Conservation (phyloP, 2,888 invertebrate genomes). For the Meteorus cinctellus region DNA sequence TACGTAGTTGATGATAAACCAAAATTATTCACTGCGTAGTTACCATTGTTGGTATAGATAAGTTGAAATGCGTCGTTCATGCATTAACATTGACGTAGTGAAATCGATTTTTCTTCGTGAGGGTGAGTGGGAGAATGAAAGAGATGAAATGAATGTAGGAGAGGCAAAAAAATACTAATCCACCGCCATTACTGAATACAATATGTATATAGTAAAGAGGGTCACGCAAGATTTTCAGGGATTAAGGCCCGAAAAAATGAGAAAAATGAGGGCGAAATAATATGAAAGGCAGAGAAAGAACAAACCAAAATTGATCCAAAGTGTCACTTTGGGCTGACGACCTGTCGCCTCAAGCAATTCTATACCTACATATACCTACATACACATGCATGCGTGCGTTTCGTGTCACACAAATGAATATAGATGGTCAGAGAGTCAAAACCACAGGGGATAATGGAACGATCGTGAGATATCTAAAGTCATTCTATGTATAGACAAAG, state of each 20-base stretch:
- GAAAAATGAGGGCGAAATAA: neutral
- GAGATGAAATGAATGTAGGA: neutral
- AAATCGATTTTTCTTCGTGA: neutral
- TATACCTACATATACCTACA: neutral
- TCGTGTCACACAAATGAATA: conserved; percentile 16
- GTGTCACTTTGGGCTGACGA: neutral
- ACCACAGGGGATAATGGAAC: conserved; percentile 16
- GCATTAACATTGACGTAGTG: neutral
- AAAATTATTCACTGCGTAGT: neutral
- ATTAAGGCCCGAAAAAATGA: neutral
- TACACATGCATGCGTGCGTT: conserved; percentile 9
- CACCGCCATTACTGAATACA: conserved; percentile 2
- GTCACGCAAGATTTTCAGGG: conserved; percentile 6
- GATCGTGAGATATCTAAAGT: conserved; percentile 2
- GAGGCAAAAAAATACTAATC: conserved; percentile 9
- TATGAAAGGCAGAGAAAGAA: neutral
- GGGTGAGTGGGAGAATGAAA: neutral
- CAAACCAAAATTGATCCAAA: conserved; percentile 3
- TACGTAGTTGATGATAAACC: neutral
- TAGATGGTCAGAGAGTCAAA: conserved; percentile 19
- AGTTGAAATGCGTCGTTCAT: neutral
- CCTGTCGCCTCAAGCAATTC: neutral
- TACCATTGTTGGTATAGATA: neutral
- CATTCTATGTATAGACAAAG: neutral
- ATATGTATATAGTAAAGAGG: neutral